Conservation (phyloP, 2,113 vertebrate species). For the Hydropotes inermis region DNA sequence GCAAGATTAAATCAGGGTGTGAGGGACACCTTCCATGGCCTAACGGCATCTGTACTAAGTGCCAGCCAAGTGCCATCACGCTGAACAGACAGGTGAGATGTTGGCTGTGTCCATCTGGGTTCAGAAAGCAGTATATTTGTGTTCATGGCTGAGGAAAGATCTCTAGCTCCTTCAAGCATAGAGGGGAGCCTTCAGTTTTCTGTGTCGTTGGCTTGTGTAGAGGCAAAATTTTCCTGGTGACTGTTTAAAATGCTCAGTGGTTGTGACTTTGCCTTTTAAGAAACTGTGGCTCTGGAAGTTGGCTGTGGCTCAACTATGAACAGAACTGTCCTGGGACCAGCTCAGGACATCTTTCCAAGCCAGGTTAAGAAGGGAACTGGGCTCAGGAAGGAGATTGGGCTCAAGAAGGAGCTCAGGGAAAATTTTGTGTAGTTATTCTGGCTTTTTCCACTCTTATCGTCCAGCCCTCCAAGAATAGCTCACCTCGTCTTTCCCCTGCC, state of each 20-base stretch:
- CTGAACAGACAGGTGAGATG: constrained; percentile 94
- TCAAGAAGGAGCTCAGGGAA: background rate
- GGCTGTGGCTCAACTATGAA: background rate
- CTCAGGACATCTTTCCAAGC: background rate
- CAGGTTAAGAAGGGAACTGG: background rate
- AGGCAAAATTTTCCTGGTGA: background rate
- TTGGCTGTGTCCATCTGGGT: background rate
- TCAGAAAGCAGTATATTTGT: background rate
- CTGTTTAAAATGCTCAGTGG: background rate
- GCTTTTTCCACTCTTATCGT: background rate
- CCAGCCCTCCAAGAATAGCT: background rate
- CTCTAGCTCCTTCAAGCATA: background rate
- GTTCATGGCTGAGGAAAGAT: background rate
- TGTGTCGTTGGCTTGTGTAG: too few relatives aligned
- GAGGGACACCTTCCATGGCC: constrained; percentile 98
- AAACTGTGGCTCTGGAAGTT: background rate
- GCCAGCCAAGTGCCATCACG: constrained; percentile 98
- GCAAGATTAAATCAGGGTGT: constrained; percentile 98
- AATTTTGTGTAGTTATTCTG: background rate
- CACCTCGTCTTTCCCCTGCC: fast-evolving
- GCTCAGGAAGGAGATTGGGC: background rate
- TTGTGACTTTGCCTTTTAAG: background rate
- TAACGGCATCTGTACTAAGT: constrained; percentile 98
- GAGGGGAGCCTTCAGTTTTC: background rate
- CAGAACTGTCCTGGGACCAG: too few relatives aligned